A percentile compares a stretch with the other conserved stretches of the same genome.
These are phyloP conservation scores for Epizoanthus fatuus DNA, from an alignment of 92 coral and sea anemone species.

Conservation along the genomic window DNA sequence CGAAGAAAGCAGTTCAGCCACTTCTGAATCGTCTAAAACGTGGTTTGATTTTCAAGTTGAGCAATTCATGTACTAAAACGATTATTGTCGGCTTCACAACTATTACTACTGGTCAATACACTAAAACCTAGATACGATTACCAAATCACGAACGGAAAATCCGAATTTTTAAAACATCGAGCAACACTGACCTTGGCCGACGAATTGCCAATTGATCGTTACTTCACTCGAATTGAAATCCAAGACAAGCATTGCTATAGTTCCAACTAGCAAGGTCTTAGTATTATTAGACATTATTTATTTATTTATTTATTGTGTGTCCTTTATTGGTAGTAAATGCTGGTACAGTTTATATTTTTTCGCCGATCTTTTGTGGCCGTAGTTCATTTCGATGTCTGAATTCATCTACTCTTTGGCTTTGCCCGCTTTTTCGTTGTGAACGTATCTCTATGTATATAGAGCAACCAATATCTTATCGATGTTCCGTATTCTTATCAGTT, in stretches of 20 bases:
- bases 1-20: too few species aligned
- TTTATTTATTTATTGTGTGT: neutral
- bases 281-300: slow-evolving; percentile 6
- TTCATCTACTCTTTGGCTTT: too few species aligned
- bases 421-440: too few species aligned
- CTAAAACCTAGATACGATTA: slow-evolving; percentile 17
- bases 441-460: too few species aligned
- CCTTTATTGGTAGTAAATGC: slow-evolving; percentile 19
- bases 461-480: too few species aligned
- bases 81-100: slow-evolving; percentile 45
- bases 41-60: slow-evolving; percentile 37
- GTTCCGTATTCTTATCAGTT: too few species aligned
- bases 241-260: slow-evolving; percentile 26
- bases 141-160: slow-evolving; percentile 33
- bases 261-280: slow-evolving; percentile 23
- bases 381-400: too few species aligned
- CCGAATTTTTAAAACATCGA: slow-evolving; percentile 9
- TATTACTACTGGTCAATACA: slow-evolving; percentile 40
- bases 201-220: slow-evolving; percentile 30
- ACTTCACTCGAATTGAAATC: slow-evolving; percentile 20
- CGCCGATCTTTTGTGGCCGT: too few species aligned
- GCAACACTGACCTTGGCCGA: slow-evolving; percentile 26
- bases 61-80: slow-evolving; percentile 30
- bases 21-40: neutral
- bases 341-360: neutral